Base-by-base conservation (phyloP, 2,888 invertebrate species). In the Myopa testacea region DNA sequence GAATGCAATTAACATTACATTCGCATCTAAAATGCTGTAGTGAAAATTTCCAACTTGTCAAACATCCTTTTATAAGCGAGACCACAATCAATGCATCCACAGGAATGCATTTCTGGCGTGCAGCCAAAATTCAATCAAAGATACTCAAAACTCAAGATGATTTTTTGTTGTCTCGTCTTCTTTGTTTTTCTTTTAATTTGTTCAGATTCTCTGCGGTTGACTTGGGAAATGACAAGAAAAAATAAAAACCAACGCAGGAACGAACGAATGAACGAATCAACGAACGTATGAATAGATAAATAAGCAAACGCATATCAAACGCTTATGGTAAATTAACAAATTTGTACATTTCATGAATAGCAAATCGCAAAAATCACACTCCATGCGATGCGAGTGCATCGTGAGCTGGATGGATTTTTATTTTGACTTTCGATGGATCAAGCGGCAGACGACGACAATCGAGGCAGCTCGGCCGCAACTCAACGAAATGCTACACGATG, bases 291-390 rank as follows among this genome's bases (percentile, higher is more conserved):
- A 58, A 26, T 73, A 79, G 45, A 76, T 78, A 80, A 78, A 77
- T 76, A 80, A 81, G 81, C 82, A 81, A 83, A 87, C 85, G 87
- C 86, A 88, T 88, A 88, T 86, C 85, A 86, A 87, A 85, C 85
- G 86, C 87, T 88, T 89, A 89, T 88, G 89, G 86, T 88, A 89
- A 89, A 89, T 89, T 89, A 89, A 87, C 89, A 85, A 89, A 89
- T 89, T 89, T 89, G 89, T 88, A 86, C 86, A 88, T 88, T 84
- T 82, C 82, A 81, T 85, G 85, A 86, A 85, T 82, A 71, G 83
- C 80, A 86, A 82, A 81, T 77, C 81, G 82, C 81, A 82, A 83
- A 81, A 79, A 70, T 60, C 84, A 85, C 84, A 85, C 83, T 85
- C 85, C 84, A 84, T 86, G 84, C 85, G 84, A 85, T 84, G 84